Conservation (phyloP, 1,140 invertebrate species). For the Muscidifurax raptorellus region DNA sequence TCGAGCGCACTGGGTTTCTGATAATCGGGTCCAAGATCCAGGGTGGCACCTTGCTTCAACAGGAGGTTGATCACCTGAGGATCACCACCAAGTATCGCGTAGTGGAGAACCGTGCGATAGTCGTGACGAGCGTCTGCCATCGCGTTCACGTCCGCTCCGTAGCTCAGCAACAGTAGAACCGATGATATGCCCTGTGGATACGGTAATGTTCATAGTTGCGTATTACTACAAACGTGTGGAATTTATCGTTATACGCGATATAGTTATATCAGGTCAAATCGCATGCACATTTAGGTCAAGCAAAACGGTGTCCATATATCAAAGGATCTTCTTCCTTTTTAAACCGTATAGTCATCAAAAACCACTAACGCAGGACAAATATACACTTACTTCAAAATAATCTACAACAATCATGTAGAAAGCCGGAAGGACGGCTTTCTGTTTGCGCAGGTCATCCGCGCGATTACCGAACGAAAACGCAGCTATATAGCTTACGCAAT, state of each 20-base stretch:
- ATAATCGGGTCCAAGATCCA: constrained; percentile 80
- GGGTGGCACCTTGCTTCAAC: constrained; percentile 85
- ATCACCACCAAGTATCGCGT: constrained; percentile 89
- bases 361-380: too few species aligned
- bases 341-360: too few species aligned
- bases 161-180: constrained; percentile 85
- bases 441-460: too few species aligned
- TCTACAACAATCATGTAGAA: too few species aligned
- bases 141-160: constrained; percentile 89
- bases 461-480: too few species aligned
- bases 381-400: too few species aligned
- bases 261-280: not conserved
- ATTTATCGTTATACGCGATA: too few species aligned
- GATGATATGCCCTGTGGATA: constrained; percentile 82
- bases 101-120: constrained; percentile 89
- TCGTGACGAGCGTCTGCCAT: constrained; percentile 88
- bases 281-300: not conserved
- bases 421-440: not conserved
- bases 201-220: not conserved
- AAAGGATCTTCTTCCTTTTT: not conserved
- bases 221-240: not conserved
- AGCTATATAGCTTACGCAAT: not conserved
- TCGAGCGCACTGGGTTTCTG: constrained; percentile 90
- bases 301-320: not conserved
- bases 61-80: constrained; percentile 86